Evolutionary conservation across 1,140 invertebrate species (phyloP), one percentile per base, ranked within the genome.

Genomic region (Drosophila grimshawi): DNA sequence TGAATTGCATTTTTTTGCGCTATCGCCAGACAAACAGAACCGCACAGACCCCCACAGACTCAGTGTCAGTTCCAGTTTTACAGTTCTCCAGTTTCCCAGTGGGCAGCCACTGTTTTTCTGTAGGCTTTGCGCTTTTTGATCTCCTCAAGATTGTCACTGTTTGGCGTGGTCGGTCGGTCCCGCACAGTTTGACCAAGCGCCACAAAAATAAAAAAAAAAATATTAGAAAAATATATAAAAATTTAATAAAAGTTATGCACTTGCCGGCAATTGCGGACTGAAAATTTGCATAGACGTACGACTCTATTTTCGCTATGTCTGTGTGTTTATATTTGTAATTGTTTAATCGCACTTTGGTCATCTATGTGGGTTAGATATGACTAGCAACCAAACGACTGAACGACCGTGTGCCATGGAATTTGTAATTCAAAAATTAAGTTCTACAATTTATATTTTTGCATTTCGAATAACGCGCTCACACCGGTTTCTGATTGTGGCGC

Each of bases 61-160:
- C 57, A 55, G 51, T 62, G 19, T 45, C 69, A 71, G 61, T 71
- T 57, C 35, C 52, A 68, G 64, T 67, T 67, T 62, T 57, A n/a
- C 57, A 57, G 57, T 69, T 69, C 46, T 35, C 35, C 19, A 60
- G 65, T 67, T 53, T 57, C 81, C 81, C 85, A 85, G 66, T 81
- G 82, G 76, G 68, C 72, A 77, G 61, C 59, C 67, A 70, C 60
- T 64, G 65, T 66, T 57, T 59, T 70, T 78, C 80, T 53, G 79
- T 88, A 80, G 83, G 83, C 83, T 86, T 70, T 88, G 76, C 79
- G 76, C 83, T 88, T 78, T 89, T 85, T 83, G 80, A 88, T 88
- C 85, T 88, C 51, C 63, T 82, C 77, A 73, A 83, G 80, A 88
- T 88, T 88, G 85, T 76, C 83, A 80, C 72, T 63, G 19, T 71